Conservation (phyloP, 2,113 vertebrate species). For the Oreotrochilus melanogaster region DNA sequence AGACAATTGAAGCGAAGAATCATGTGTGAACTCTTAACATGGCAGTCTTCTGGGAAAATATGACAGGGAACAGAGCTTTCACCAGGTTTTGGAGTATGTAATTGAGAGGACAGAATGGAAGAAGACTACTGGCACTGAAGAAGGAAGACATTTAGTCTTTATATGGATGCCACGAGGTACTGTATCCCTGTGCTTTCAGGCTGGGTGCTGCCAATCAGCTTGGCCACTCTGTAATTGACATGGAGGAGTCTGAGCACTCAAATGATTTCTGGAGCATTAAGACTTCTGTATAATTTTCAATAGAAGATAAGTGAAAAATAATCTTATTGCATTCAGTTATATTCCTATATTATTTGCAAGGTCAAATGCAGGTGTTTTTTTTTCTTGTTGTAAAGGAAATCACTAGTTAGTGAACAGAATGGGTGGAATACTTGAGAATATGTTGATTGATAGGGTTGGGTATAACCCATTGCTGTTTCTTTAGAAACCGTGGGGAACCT, state of each 20-base stretch:
- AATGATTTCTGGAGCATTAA: neutral
- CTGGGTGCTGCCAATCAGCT: neutral
- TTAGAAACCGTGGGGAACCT: neutral
- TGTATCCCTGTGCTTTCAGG: neutral
- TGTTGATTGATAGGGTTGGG: rapidly evolving
- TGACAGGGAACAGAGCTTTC: neutral
- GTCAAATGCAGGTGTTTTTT: neutral
- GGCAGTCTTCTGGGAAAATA: neutral
- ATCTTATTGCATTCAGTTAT: neutral
- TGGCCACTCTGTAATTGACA: neutral
- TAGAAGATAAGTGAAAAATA: neutral
- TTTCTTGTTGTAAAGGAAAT: neutral
- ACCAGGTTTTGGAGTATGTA: neutral
- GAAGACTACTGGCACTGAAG: neutral
- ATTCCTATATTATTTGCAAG: neutral
- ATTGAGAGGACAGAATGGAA: neutral
- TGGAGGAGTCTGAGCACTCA: neutral
- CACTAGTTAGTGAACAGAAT: neutral
- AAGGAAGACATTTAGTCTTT: neutral
- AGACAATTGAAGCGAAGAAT: neutral
- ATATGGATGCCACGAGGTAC: rapidly evolving
- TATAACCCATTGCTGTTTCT: neutral
- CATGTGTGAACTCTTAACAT: neutral
- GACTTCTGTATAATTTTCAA: neutral
- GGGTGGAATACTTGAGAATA: neutral